phyloP scores from a whole-genome alignment of 2,797 vertebrate genomes.

The Halcyon chelicuti region DNA sequence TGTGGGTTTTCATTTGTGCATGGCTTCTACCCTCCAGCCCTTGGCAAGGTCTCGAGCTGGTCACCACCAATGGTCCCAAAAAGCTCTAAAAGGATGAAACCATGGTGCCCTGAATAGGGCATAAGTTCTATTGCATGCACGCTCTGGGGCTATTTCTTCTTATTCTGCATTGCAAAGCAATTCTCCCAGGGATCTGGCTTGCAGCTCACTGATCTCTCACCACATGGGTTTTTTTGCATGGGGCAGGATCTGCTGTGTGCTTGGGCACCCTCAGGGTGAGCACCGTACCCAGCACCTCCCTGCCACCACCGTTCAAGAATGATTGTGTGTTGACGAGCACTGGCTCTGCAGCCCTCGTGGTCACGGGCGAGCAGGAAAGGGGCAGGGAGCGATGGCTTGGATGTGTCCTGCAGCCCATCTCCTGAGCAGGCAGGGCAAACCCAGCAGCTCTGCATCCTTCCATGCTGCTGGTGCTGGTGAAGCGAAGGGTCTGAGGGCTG shows the following conservation, averaged over 20 bases:
- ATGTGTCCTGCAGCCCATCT: background rate
- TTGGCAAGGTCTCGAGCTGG: background rate
- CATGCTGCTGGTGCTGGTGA: background rate
- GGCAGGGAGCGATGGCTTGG: background rate
- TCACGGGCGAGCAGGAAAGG: background rate
- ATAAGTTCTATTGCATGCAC: fast-evolving
- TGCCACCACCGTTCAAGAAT: background rate
- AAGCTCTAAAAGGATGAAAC: background rate
- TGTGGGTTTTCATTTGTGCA: background rate
- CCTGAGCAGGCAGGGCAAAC: background rate
- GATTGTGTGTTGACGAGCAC: background rate
- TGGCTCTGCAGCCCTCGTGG: background rate
- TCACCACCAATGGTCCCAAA: background rate
- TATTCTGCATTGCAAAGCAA: background rate
- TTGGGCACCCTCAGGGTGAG: background rate
- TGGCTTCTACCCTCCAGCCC: background rate
- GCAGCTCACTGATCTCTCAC: background rate
- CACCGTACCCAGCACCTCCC: background rate
- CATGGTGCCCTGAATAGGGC: background rate
- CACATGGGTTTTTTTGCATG: fast-evolving
- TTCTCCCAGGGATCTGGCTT: background rate
- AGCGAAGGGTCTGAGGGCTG: fast-evolving
- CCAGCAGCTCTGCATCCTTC: background rate
- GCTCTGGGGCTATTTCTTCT: background rate
- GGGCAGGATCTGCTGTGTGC: background rate